Evolutionary conservation across 2,888 invertebrate species (phyloP).

Genomic region (Calliopum simillimum): DNA sequence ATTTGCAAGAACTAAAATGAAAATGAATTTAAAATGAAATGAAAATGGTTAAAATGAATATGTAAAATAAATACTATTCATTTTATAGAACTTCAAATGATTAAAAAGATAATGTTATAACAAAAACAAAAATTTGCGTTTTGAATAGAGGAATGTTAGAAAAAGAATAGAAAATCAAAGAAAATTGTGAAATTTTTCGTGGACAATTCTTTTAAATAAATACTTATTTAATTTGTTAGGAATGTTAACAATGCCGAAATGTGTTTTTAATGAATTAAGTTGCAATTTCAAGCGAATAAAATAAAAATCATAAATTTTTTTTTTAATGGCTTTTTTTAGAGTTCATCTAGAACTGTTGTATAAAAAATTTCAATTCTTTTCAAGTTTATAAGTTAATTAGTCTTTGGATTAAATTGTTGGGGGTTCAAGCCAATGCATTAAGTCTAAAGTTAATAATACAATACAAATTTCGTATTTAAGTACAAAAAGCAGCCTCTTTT

Average conservation of each 20-base stretch:
- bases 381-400: constrained; percentile 27
- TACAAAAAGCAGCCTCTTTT: constrained; percentile 47
- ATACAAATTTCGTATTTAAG: constrained; percentile 35
- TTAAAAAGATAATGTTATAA: not conserved
- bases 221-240: not conserved
- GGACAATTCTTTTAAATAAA: no score
- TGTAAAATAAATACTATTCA: not conserved
- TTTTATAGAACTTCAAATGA: not conserved
- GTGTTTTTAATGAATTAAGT: not conserved
- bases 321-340: constrained; percentile 25
- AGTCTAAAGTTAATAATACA: constrained; percentile 10
- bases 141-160: no score
- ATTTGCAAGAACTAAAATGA: no score
- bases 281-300: not conserved
- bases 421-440: constrained; percentile 14
- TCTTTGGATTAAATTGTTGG: constrained; percentile 35
- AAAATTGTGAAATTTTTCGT: no score
- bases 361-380: constrained; percentile 21
- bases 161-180: not conserved
- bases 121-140: not conserved
- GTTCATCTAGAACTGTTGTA: constrained; percentile 31
- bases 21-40: not conserved
- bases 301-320: not conserved
- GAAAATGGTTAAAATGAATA: not conserved
- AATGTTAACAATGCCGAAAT: not conserved